Evolutionary conservation across 2,888 invertebrate species (phyloP).

Genomic region (Auanema sp.): DNA sequence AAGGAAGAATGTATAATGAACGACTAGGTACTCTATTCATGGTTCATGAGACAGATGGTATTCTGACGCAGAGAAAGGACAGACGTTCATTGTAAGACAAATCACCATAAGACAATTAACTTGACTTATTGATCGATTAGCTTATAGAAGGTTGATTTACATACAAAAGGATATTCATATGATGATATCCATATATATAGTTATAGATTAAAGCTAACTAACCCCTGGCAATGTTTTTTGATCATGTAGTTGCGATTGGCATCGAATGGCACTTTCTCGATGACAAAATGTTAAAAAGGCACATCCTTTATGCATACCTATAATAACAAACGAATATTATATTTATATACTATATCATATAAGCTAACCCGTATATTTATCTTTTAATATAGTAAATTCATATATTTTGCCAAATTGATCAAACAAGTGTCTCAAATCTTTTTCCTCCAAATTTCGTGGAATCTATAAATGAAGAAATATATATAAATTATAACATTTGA

Average conservation of each 20-base stretch:
- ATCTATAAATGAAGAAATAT: slow-evolving; percentile 73
- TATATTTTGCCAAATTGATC: slow-evolving; percentile 90
- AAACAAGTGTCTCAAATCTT: slow-evolving; percentile 84
- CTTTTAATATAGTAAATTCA: slow-evolving; percentile 89
- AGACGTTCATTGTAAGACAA: too few relatives aligned
- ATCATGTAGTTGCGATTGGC: slow-evolving; percentile 91
- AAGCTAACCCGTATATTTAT: slow-evolving; percentile 76
- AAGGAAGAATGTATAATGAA: too few relatives aligned
- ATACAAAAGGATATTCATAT: not conserved
- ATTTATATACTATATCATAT: not conserved
- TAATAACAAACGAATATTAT: not conserved
- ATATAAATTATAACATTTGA: too few relatives aligned
- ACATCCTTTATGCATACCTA: slow-evolving; percentile 94
- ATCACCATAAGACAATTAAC: too few relatives aligned
- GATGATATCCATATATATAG: too few relatives aligned
- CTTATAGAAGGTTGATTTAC: not conserved
- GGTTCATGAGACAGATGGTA: too few relatives aligned
- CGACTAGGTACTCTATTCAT: too few relatives aligned
- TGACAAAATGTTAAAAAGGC: slow-evolving; percentile 97
- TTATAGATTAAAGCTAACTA: slow-evolving; percentile 67
- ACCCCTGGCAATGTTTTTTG: slow-evolving; percentile 98
- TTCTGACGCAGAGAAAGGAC: too few relatives aligned
- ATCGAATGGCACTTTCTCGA: slow-evolving; percentile 89
- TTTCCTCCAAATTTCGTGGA: slow-evolving; percentile 84
- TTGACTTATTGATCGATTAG: too few relatives aligned